These are phyloP conservation scores for Prunella himalayana DNA, from an alignment of 2,113 vertebrate genomes.

Conservation along the genomic window DNA sequence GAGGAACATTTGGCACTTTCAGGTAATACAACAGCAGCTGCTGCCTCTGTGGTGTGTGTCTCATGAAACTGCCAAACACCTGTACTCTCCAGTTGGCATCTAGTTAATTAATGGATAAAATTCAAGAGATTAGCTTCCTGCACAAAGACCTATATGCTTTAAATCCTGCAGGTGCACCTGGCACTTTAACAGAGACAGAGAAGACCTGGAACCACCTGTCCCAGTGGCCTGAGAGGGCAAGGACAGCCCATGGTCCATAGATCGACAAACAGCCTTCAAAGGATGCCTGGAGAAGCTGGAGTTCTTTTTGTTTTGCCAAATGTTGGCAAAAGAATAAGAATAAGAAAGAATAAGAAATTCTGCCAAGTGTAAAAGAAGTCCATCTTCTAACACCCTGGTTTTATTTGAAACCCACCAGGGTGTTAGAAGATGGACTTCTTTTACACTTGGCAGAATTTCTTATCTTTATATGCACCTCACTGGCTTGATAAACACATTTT, in stretches of 20 bases:
- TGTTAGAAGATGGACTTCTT: not conserved
- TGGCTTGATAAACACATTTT: not conserved
- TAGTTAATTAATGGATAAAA: constrained; percentile 40
- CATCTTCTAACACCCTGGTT: too few relatives aligned
- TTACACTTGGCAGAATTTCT: not conserved
- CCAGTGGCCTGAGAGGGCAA: not conserved
- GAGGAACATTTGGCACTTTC: constrained; percentile 22
- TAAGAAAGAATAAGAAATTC: too few relatives aligned
- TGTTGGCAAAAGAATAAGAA: too few relatives aligned
- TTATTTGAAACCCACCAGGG: not conserved
- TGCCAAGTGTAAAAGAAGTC: too few relatives aligned
- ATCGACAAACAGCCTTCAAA: not conserved
- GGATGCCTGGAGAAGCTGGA: not conserved
- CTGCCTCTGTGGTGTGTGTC: constrained; percentile 25
- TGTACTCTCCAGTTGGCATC: constrained; percentile 50
- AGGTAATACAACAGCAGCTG: constrained; percentile 33
- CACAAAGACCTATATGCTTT: not conserved
- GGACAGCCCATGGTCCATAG: not conserved
- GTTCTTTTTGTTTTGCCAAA: not conserved
- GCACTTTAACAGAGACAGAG: not conserved
- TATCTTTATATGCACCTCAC: not conserved
- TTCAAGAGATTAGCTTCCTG: constrained; percentile 19
- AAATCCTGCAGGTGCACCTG: not conserved
- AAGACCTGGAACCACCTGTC: not conserved
- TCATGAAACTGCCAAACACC: constrained; percentile 43